phyloP scores from a whole-genome alignment of 2,888 invertebrate genomes.

The Monopis laevigella region DNA sequence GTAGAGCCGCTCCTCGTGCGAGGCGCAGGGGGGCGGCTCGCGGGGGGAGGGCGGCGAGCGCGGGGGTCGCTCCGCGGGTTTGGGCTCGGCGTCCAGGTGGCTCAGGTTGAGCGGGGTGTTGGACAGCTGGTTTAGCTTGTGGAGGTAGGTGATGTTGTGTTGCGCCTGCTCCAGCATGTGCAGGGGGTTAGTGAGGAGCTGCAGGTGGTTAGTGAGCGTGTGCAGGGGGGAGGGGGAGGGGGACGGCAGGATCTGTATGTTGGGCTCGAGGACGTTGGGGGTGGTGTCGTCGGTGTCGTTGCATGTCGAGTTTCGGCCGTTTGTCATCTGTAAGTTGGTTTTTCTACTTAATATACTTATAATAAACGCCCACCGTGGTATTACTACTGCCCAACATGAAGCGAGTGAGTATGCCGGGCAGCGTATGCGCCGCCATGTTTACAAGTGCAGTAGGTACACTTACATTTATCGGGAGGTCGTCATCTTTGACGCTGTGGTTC shows the following conservation, averaged over 20 bases:
- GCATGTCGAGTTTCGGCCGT: conserved; percentile 59
- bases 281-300: conserved; percentile 62
- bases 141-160: conserved; percentile 38
- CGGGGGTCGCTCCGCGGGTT: neutral
- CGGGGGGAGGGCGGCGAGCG: too few species aligned
- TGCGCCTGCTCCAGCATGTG: conserved; percentile 41
- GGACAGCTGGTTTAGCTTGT: conserved; percentile 51
- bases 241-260: conserved; percentile 53
- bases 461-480: conserved; percentile 61
- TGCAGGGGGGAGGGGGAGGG: conserved; percentile 36
- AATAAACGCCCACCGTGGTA: too few species aligned
- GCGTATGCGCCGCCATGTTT: too few species aligned
- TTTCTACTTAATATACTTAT: too few species aligned
- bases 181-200: conserved; percentile 25
- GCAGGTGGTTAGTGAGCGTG: conserved; percentile 39
- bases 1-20: conserved; percentile 50
- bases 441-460: conserved; percentile 28
- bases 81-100: conserved; percentile 39
- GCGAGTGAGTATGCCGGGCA: too few species aligned
- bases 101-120: conserved; percentile 57
- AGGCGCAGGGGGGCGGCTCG: conserved; percentile 21
- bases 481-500: conserved; percentile 48
- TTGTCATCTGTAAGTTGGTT: conserved; percentile 46
- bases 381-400: too few species aligned
- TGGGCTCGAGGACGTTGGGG: conserved; percentile 57